Evolutionary conservation across 2,797 vertebrate species (phyloP).

Genomic region (Crenuchus spilurus): DNA sequence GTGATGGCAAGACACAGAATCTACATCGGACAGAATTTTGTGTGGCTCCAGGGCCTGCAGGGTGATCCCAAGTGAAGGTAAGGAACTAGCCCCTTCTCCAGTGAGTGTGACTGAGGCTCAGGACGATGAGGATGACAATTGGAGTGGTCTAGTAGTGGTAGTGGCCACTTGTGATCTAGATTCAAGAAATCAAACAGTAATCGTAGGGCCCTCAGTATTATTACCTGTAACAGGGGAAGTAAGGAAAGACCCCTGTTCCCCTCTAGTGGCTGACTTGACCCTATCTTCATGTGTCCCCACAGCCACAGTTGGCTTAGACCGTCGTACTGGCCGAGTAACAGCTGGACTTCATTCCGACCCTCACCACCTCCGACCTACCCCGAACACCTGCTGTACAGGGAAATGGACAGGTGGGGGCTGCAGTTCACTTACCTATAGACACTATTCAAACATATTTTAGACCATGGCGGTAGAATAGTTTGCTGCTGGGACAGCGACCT

Average conservation of each 20-base stretch:
- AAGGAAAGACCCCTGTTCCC: background rate
- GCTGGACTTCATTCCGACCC: background rate
- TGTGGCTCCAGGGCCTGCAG: too few relatives aligned
- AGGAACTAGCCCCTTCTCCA: background rate
- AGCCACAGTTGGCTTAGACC: background rate
- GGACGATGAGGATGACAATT: background rate
- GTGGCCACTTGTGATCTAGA: background rate
- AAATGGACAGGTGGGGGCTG: background rate
- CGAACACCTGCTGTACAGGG: background rate
- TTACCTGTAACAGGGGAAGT: too few relatives aligned
- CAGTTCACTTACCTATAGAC: background rate
- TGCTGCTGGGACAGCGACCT: background rate
- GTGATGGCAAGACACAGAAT: background rate
- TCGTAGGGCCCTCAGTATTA: background rate
- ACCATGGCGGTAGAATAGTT: background rate
- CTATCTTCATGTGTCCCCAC: background rate
- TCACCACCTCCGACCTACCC: background rate
- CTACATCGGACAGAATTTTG: background rate
- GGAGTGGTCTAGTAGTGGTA: background rate
- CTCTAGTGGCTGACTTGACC: background rate
- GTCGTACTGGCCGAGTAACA: background rate
- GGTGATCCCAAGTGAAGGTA: background rate
- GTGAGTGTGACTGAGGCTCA: background rate
- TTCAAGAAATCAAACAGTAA: background rate
- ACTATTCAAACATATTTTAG: background rate